Percentiles rank a stretch among this genome's conserved stretches.
These are phyloP conservation scores for Pavo muticus DNA, from an alignment of 2,113 vertebrate genomes.

Conservation along the genomic window DNA sequence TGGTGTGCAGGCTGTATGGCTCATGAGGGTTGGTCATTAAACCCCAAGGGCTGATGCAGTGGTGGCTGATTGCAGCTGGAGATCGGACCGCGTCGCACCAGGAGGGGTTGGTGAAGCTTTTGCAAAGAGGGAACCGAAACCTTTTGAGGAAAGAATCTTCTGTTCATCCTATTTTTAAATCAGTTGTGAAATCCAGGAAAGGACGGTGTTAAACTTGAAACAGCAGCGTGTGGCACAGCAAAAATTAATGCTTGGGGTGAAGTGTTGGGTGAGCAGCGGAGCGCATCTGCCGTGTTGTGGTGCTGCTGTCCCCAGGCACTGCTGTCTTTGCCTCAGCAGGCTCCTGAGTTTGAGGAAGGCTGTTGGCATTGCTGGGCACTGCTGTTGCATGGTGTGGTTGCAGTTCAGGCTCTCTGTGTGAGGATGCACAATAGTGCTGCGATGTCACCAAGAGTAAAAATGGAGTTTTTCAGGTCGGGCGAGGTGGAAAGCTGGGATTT, in stretches of 20 bases:
- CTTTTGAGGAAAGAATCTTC: slow-evolving; percentile 29
- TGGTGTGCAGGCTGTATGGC: background rate
- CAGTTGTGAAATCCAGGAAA: slow-evolving; percentile 56
- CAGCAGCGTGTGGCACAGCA: background rate
- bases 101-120: background rate
- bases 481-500: background rate
- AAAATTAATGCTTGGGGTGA: accelerated
- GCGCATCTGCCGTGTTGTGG: accelerated
- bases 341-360: background rate
- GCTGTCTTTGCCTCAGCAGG: background rate
- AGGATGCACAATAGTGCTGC: background rate
- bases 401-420: background rate
- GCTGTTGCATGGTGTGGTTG: background rate
- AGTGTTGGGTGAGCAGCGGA: accelerated
- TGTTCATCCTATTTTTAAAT: background rate
- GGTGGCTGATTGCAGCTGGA: background rate
- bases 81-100: accelerated
- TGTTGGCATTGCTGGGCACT: background rate
- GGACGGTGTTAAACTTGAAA: background rate
- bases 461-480: background rate
- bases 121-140: slow-evolving; percentile 36
- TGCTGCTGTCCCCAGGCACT: background rate
- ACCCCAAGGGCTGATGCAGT: background rate
- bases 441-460: background rate
- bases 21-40: background rate